Conservation (phyloP, 2,113 vertebrate genomes). For the Protobothrops flavoviridis region DNA sequence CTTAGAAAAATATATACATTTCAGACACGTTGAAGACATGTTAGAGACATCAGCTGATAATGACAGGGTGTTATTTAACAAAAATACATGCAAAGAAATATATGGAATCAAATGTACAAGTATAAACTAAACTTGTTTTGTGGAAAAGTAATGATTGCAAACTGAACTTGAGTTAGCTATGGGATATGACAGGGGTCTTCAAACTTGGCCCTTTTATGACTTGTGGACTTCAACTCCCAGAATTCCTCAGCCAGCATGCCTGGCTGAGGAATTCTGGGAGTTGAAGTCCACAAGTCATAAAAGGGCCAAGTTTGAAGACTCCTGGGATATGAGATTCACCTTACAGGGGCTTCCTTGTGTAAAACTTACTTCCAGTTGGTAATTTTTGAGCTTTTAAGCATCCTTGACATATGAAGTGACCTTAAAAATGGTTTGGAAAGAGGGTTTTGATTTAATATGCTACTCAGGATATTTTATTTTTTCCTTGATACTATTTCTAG, state of each 20-base stretch:
- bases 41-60: not conserved
- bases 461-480: constrained; percentile 36
- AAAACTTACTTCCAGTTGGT: not conserved
- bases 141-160: not conserved
- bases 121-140: not conserved
- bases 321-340: not conserved
- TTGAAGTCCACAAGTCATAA: too few relatives aligned
- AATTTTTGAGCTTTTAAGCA: not conserved
- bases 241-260: too few relatives aligned
- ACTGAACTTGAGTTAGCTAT: not conserved
- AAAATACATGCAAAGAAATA: not conserved
- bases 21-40: not conserved
- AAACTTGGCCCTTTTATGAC: too few relatives aligned
- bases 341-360: not conserved
- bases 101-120: not conserved
- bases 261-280: too few relatives aligned
- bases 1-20: not conserved
- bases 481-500: constrained; percentile 53
- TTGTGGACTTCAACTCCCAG: too few relatives aligned
- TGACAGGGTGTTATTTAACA: not conserved
- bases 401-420: not conserved
- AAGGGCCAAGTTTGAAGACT: too few relatives aligned
- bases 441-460: constrained; percentile 52
- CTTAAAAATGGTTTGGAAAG: constrained; percentile 35
- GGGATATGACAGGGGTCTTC: too few relatives aligned